These are phyloP conservation scores for Ladona fulva DNA, from an alignment of 1,140 invertebrate species.

Conservation along the genomic window DNA sequence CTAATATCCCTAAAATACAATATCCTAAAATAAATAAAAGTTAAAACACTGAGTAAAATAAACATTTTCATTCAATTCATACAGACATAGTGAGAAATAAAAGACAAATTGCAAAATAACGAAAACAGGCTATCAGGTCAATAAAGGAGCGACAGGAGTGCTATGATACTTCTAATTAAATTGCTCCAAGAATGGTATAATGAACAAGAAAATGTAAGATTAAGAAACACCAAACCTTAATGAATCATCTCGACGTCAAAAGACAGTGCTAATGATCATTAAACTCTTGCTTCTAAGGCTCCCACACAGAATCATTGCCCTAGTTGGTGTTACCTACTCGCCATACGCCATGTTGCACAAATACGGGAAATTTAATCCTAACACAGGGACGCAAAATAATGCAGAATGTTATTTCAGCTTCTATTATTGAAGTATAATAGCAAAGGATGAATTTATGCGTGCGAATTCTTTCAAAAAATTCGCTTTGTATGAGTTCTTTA, in stretches of 20 bases:
- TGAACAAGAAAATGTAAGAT: neutral
- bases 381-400: neutral
- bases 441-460: too few species aligned
- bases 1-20: too few species aligned
- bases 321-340: neutral
- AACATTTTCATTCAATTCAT: too few species aligned
- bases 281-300: neutral
- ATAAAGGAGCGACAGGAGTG: neutral
- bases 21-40: too few species aligned
- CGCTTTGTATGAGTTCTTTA: neutral
- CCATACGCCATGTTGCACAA: neutral
- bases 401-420: too few species aligned
- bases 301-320: neutral
- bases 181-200: too few species aligned
- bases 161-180: too few species aligned
- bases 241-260: neutral
- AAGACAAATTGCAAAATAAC: neutral
- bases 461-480: too few species aligned
- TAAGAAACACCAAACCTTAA: neutral
- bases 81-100: too few species aligned
- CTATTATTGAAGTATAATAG: too few species aligned
- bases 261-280: neutral
- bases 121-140: neutral
- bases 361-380: neutral
- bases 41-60: too few species aligned